phyloP scores from a whole-genome alignment of 2,888 invertebrate genomes.

The Agonopterix arenella region DNA sequence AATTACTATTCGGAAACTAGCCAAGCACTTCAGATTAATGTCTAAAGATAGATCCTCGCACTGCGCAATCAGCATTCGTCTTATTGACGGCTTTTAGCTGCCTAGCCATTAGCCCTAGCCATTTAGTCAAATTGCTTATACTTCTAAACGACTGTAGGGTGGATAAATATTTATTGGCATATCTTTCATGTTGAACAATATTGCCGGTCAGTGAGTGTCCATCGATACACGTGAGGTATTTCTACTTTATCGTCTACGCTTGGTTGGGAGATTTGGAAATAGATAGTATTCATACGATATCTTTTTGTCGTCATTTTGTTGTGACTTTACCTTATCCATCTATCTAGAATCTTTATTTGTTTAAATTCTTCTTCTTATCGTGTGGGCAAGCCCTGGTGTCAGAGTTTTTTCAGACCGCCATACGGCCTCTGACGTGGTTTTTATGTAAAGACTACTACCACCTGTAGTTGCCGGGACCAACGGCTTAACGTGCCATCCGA shows the following conservation, averaged over 20 bases:
- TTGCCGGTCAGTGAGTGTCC: conserved; percentile 40
- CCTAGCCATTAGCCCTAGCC: conserved; percentile 9
- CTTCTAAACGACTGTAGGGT: conserved; percentile 1
- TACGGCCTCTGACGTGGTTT: too few relatives aligned
- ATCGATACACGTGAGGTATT: conserved; percentile 45
- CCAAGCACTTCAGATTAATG: conserved; percentile 1
- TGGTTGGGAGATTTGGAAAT: conserved; percentile 33
- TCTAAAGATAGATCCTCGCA: not conserved
- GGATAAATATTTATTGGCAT: conserved; percentile 34
- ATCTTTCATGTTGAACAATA: conserved; percentile 41
- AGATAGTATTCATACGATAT: too few relatives aligned
- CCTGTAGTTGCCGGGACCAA: too few relatives aligned
- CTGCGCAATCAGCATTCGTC: conserved; percentile 1
- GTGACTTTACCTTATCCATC: too few relatives aligned
- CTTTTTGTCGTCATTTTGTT: too few relatives aligned
- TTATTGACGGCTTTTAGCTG: conserved; percentile 1
- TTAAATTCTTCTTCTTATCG: too few relatives aligned
- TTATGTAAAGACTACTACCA: too few relatives aligned
- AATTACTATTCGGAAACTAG: too few relatives aligned
- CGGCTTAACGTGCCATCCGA: too few relatives aligned
- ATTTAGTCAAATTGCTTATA: conserved; percentile 17
- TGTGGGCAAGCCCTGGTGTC: too few relatives aligned
- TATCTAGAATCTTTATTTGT: too few relatives aligned
- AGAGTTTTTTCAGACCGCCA: too few relatives aligned
- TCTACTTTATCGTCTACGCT: conserved; percentile 45